Conservation (phyloP, 2,797 vertebrate genomes). For the Stomatorhinus walkeri region DNA sequence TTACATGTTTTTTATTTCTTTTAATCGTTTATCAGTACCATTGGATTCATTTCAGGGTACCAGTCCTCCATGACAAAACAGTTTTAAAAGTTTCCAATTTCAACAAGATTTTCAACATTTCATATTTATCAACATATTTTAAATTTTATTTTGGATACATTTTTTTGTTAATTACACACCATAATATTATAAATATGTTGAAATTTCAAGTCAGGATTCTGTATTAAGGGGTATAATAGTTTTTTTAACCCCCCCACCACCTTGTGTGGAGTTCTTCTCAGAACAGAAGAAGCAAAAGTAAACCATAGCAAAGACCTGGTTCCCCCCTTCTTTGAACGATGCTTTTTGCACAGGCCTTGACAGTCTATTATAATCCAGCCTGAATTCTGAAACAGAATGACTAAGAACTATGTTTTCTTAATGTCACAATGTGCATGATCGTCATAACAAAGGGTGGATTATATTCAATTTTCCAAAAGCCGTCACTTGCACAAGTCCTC, state of each 20-base stretch:
- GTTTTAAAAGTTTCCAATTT: not conserved
- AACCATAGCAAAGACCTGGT: not conserved
- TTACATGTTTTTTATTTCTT: not conserved
- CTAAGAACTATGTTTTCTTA: constrained; percentile 3
- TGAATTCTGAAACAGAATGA: not conserved
- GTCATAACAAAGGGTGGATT: not conserved
- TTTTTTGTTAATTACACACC: not conserved
- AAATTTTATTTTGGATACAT: not conserved
- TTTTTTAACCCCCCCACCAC: not conserved
- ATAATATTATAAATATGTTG: not conserved
- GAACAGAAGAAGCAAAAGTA: not conserved
- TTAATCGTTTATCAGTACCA: not conserved
- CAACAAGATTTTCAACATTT: not conserved
- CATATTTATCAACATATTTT: not conserved
- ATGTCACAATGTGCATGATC: not conserved
- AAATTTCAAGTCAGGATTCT: not conserved
- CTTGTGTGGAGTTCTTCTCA: not conserved
- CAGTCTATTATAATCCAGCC: not conserved
- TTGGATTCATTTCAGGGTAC: not conserved
- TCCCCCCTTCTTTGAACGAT: not conserved
- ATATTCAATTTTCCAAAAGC: not conserved
- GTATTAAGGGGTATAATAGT: not conserved
- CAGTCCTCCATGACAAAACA: not conserved
- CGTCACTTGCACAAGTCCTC: not conserved
- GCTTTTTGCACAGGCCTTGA: not conserved